A percentile compares a stretch with the other conserved stretches of the same genome.
Conservation (phyloP, 2,888 invertebrate species). For the Pycnomerus fuliginosus region DNA sequence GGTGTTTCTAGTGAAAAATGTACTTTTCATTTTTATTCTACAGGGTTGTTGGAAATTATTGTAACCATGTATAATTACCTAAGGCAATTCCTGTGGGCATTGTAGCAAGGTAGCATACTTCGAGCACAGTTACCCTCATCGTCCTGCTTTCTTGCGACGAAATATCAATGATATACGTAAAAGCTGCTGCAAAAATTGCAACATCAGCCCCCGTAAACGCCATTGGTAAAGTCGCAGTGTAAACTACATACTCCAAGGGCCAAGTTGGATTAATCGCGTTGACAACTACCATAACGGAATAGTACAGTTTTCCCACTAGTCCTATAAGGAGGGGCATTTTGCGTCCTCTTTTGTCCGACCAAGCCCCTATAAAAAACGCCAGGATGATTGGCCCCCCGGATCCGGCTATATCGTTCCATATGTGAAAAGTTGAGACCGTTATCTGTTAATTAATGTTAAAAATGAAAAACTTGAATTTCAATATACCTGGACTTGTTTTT, state of each 20-base stretch:
- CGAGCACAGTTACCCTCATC: constrained; percentile 76
- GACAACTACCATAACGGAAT: constrained; percentile 72
- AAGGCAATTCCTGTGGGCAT: constrained; percentile 80
- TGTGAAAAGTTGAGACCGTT: constrained; percentile 73
- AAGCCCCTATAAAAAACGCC: constrained; percentile 78
- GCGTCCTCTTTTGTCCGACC: constrained; percentile 77
- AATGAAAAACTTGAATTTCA: no score
- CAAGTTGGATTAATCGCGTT: constrained; percentile 61
- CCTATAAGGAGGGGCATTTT: constrained; percentile 74
- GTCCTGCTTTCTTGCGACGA: constrained; percentile 70
- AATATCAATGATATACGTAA: constrained; percentile 79
- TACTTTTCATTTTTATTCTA: no score
- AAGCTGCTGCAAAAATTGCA: constrained; percentile 76
- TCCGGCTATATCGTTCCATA: constrained; percentile 75
- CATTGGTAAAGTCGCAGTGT: constrained; percentile 74
- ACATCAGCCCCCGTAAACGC: constrained; percentile 77
- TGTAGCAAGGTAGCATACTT: constrained; percentile 77
- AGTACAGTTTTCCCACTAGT: constrained; percentile 70
- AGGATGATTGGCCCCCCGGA: constrained; percentile 73
- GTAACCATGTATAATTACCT: no score
- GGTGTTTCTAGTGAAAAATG: no score
- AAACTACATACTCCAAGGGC: constrained; percentile 74
- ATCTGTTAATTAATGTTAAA: no score
- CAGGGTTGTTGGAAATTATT: no score
- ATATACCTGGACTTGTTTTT: constrained; percentile 71